These are phyloP conservation scores for Nyctibius grandis DNA, from an alignment of 2,797 vertebrate species.

Conservation along the genomic window DNA sequence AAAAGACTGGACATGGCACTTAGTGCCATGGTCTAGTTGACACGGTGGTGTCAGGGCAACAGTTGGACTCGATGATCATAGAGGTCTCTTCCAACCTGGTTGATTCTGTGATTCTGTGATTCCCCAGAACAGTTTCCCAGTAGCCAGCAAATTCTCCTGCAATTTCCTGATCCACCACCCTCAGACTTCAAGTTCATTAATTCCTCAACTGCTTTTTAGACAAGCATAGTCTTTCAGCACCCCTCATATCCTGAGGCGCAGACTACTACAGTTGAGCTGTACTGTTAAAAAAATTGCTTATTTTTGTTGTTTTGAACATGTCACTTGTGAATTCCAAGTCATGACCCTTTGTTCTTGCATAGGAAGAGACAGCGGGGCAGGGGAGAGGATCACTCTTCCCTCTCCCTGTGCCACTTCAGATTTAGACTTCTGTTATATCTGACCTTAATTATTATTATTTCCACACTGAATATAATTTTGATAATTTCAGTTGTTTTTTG, in stretches of 20 bases:
- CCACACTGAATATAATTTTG: not conserved
- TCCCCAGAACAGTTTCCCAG: not conserved
- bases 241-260: not conserved
- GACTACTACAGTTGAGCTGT: not conserved
- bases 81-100: no score
- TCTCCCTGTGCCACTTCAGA: not conserved
- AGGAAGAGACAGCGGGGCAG: not conserved
- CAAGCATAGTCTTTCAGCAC: not conserved
- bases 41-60: no score
- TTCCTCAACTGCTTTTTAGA: not conserved
- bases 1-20: no score
- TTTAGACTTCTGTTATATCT: not conserved
- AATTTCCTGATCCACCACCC: not conserved
- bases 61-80: no score
- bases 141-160: not conserved
- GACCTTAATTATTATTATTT: not conserved
- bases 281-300: not conserved
- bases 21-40: no score
- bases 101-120: no score
- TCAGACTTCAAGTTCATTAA: not conserved
- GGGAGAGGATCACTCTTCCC: not conserved
- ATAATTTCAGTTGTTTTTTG: not conserved
- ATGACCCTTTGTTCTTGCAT: not conserved
- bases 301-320: not conserved
- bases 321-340: not conserved